A percentile compares a stretch with the other conserved stretches of the same genome.
These are phyloP conservation scores for Physella acuta DNA, from an alignment of 1,140 invertebrate species.

Conservation along the genomic window DNA sequence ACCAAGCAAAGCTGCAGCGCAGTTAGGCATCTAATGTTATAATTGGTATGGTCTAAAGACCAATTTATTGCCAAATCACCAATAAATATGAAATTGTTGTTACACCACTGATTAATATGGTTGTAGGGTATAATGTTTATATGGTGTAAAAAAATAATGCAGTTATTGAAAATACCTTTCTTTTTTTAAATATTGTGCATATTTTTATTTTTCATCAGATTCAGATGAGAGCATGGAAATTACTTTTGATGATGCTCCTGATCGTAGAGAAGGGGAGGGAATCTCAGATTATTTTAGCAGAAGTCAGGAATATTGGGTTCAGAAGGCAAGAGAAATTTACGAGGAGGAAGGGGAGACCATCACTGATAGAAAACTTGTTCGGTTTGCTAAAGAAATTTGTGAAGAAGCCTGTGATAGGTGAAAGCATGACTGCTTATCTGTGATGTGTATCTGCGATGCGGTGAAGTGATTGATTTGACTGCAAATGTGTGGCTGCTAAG, in stretches of 20 bases:
- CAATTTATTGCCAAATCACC: too few species aligned
- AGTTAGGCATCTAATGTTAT: too few species aligned
- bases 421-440: too few species aligned
- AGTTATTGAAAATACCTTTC: not conserved
- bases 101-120: too few species aligned
- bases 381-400: slow-evolving; percentile 44
- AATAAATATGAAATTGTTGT: too few species aligned
- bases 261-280: slow-evolving; percentile 29
- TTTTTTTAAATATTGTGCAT: not conserved
- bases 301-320: slow-evolving; percentile 42
- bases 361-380: slow-evolving; percentile 33
- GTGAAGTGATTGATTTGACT: too few species aligned
- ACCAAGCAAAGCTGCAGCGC: too few species aligned
- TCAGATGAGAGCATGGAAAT: slow-evolving; percentile 42
- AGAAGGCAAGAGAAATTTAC: slow-evolving; percentile 39
- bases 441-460: too few species aligned
- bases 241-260: slow-evolving; percentile 43
- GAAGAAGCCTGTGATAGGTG: slow-evolving; percentile 31
- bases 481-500: too few species aligned
- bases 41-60: too few species aligned
- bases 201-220: not conserved
- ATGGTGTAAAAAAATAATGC: too few species aligned
- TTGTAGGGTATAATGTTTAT: too few species aligned
- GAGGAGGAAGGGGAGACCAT: slow-evolving; percentile 34
- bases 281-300: slow-evolving; percentile 35